phyloP scores from a whole-genome alignment of 2,797 vertebrate species.

The Enteromius trimaculatus region DNA sequence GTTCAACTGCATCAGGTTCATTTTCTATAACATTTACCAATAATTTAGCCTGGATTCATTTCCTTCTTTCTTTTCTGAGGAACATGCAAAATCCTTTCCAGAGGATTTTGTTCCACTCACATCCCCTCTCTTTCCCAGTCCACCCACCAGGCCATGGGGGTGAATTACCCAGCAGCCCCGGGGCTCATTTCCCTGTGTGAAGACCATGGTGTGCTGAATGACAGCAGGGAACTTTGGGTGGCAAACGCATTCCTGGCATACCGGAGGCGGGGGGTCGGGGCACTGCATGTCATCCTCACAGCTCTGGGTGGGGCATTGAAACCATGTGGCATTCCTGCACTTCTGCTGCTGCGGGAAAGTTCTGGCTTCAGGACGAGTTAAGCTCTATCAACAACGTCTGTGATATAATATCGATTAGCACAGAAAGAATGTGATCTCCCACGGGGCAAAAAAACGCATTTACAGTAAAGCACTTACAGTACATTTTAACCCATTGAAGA shows the following conservation, averaged over 20 bases:
- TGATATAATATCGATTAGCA: background rate
- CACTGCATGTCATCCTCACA: conserved; percentile 41
- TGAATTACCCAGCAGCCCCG: conserved; percentile 50
- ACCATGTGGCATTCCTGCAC: conserved; percentile 26
- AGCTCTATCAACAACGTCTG: background rate
- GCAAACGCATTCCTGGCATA: conserved; percentile 76
- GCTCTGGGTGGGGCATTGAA: conserved; percentile 4
- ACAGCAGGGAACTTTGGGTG: conserved; percentile 73
- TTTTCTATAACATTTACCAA: background rate
- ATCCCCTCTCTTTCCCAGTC: background rate
- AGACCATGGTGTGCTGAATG: conserved; percentile 63
- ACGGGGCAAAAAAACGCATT: background rate
- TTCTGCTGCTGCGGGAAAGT: background rate
- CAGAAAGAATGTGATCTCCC: background rate
- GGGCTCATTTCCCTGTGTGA: conserved; percentile 66
- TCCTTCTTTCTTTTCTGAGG: background rate
- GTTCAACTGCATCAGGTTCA: background rate
- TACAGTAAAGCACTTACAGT: background rate
- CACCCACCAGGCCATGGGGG: background rate
- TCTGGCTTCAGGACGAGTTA: background rate
- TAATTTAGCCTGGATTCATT: background rate
- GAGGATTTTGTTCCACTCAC: background rate
- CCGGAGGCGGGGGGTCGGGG: conserved; percentile 64
- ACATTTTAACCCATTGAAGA: background rate
- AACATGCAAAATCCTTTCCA: background rate